These are phyloP conservation scores for Chaitophorus viminalis DNA, from an alignment of 2,888 invertebrate species.

Conservation along the genomic window DNA sequence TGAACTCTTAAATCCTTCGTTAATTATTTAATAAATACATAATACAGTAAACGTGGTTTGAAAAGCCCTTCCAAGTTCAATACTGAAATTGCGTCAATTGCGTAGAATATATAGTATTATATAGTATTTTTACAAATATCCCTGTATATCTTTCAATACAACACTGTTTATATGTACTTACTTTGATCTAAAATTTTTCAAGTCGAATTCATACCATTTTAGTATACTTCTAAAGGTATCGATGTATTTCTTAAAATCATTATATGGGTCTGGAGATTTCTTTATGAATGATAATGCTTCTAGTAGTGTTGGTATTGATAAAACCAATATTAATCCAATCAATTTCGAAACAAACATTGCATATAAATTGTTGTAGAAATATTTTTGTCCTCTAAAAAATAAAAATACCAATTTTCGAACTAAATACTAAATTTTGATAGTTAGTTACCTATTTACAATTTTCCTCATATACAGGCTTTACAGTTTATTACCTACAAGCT, in stretches of 20 bases:
- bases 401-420: slow-evolving; percentile 6
- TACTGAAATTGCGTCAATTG: too few relatives aligned
- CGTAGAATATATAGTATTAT: too few relatives aligned
- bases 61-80: too few relatives aligned
- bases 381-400: slow-evolving; percentile 76
- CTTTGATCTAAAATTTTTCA: slow-evolving; percentile 73
- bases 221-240: slow-evolving; percentile 81
- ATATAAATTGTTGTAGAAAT: slow-evolving; percentile 78
- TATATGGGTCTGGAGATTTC: slow-evolving; percentile 64
- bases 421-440: slow-evolving; percentile 43
- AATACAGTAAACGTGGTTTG: too few relatives aligned
- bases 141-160: background rate
- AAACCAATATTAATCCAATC: slow-evolving; percentile 78
- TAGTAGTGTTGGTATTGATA: slow-evolving; percentile 81
- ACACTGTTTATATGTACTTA: slow-evolving; percentile 67
- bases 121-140: too few relatives aligned
- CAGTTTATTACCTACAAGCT: too few relatives aligned
- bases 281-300: slow-evolving; percentile 64
- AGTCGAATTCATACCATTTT: slow-evolving; percentile 81
- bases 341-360: slow-evolving; percentile 79
- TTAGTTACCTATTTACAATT: too few relatives aligned
- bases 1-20: too few relatives aligned
- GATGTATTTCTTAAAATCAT: slow-evolving; percentile 73
- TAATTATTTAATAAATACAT: too few relatives aligned
- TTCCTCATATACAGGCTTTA: too few relatives aligned